These are phyloP conservation scores for Calidris pugnax DNA, from an alignment of 2,113 vertebrate species.

Conservation along the genomic window DNA sequence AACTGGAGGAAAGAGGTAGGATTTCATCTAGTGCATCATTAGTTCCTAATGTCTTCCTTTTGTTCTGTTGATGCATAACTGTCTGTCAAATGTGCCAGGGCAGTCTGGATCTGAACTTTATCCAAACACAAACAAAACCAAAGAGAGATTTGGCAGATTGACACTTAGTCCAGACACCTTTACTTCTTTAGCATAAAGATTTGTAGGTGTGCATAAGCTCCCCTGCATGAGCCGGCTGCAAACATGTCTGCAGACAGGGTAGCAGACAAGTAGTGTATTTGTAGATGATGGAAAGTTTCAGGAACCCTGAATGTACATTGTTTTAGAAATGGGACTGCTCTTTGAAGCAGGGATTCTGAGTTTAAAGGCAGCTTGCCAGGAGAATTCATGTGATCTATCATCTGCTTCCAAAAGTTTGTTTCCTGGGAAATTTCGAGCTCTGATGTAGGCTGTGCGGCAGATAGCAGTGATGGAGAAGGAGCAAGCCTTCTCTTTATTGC, in stretches of 20 bases:
- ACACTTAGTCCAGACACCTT: neutral
- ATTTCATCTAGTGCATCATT: neutral
- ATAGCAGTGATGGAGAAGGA: neutral
- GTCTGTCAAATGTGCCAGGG: neutral
- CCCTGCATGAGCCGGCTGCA: neutral
- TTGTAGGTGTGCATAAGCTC: neutral
- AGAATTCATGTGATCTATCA: neutral
- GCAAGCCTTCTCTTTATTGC: neutral
- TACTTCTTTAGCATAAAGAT: neutral
- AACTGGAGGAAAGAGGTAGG: neutral
- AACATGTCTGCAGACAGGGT: neutral
- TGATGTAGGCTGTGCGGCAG: neutral
- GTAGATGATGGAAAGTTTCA: neutral
- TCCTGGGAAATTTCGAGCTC: neutral
- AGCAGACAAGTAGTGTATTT: neutral
- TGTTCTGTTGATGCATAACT: neutral
- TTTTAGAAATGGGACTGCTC: neutral
- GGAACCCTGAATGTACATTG: too few relatives aligned
- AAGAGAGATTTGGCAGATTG: neutral
- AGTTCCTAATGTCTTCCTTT: neutral
- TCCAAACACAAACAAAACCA: neutral
- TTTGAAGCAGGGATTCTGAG: neutral
- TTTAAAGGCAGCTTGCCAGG: neutral
- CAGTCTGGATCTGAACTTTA: neutral
- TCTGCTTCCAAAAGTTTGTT: neutral